Conservation (phyloP, 1,140 invertebrate genomes). For the Euborellia annulipes region DNA sequence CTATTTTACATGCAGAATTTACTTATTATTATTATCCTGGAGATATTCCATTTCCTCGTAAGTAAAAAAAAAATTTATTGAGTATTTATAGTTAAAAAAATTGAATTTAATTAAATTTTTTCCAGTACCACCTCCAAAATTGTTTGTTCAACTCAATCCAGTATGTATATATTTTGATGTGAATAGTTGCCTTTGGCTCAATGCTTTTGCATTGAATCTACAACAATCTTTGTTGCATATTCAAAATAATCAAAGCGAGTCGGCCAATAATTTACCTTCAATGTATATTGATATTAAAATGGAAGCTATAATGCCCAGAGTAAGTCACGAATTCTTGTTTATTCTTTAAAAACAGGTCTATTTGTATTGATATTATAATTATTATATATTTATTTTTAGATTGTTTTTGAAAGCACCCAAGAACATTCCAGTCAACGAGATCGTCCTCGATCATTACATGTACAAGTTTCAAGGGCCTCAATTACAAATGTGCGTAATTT, state of each 20-base stretch:
- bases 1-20: slow-evolving; percentile 84
- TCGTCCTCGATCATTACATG: slow-evolving; percentile 59
- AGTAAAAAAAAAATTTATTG: slow-evolving; percentile 21
- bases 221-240: slow-evolving; percentile 46
- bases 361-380: slow-evolving; percentile 5
- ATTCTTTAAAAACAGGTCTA: not conserved
- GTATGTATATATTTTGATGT: slow-evolving; percentile 71
- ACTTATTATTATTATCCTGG: slow-evolving; percentile 96
- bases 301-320: slow-evolving; percentile 81
- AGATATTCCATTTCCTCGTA: slow-evolving; percentile 81
- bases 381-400: slow-evolving; percentile 29
- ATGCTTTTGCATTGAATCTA: slow-evolving; percentile 81
- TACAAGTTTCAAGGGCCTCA: slow-evolving; percentile 63
- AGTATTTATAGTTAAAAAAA: slow-evolving; percentile 8
- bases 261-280: slow-evolving; percentile 28
- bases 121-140: slow-evolving; percentile 78
- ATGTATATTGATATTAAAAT: slow-evolving; percentile 73
- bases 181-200: slow-evolving; percentile 77
- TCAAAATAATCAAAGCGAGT: slow-evolving; percentile 15
- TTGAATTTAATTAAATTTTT: slow-evolving; percentile 16
- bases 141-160: slow-evolving; percentile 81
- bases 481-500: slow-evolving; percentile 61
- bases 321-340: slow-evolving; percentile 26
- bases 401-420: slow-evolving; percentile 50
- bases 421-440: slow-evolving; percentile 60